Evolutionary conservation across 2,797 vertebrate species (phyloP).

Genomic region (Acipenser ruthenus): DNA sequence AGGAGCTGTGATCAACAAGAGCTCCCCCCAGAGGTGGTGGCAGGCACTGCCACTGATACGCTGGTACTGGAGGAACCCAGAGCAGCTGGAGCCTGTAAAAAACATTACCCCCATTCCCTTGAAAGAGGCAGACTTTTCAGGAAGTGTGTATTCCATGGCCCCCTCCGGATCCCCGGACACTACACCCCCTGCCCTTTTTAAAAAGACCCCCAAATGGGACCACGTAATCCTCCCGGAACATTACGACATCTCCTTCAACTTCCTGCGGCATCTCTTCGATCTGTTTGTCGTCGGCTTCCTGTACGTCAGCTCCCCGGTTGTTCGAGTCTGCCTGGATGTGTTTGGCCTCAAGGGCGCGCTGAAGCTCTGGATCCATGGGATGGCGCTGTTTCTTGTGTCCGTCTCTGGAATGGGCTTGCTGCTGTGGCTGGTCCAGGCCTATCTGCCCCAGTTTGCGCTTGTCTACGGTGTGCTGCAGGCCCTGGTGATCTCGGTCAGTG

Average conservation of each 20-base stretch:
- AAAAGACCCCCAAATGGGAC: constrained; percentile 34
- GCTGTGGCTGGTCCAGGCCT: constrained; percentile 78
- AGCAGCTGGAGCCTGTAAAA: constrained; percentile 42
- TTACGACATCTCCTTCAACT: constrained; percentile 81
- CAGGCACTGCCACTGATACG: constrained; percentile 35
- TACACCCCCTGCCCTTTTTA: constrained; percentile 52
- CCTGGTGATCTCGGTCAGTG: constrained; percentile 75
- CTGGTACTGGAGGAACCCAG: constrained; percentile 32
- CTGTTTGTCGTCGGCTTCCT: constrained; percentile 71
- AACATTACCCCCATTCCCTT: constrained; percentile 62
- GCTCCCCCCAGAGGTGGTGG: constrained; percentile 46
- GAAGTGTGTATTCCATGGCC: constrained; percentile 33
- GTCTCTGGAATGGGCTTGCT: constrained; percentile 73
- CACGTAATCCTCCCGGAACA: constrained; percentile 59
- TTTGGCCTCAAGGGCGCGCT: constrained; percentile 69
- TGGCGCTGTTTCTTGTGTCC: constrained; percentile 76
- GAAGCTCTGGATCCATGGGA: constrained; percentile 80
- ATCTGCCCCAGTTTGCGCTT: constrained; percentile 72
- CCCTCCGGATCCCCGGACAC: constrained; percentile 15
- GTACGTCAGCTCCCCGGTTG: constrained; percentile 66
- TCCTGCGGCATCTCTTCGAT: constrained; percentile 78
- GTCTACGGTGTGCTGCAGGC: constrained; percentile 78
- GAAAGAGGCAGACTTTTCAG: background rate
- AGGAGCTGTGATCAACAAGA: constrained; percentile 8
- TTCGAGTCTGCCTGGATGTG: constrained; percentile 67